phyloP scores from a whole-genome alignment of 2,113 vertebrate genomes.

The Mesocricetus auratus region DNA sequence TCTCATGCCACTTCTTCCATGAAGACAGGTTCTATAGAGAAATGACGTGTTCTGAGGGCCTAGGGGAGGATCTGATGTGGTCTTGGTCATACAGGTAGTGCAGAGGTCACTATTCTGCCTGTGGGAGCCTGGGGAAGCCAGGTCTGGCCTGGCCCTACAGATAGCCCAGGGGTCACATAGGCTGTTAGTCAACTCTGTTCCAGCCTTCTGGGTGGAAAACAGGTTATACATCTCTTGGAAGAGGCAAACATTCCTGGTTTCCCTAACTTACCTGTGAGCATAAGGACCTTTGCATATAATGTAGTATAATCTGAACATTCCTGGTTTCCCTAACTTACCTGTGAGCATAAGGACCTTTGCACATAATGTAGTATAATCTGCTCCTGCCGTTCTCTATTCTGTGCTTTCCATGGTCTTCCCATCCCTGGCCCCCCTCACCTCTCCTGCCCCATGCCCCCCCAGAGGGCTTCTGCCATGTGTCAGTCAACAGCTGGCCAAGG shows the following conservation, averaged over 20 bases:
- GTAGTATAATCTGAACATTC: not conserved
- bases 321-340: not conserved
- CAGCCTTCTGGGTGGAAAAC: not conserved
- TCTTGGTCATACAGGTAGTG: not conserved
- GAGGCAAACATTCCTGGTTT: not conserved
- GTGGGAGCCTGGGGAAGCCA: not conserved
- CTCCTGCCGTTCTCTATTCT: not conserved
- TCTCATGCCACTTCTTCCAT: not conserved
- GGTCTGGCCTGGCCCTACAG: not conserved
- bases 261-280: not conserved
- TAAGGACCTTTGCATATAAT: not conserved
- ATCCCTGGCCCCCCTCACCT: accelerated
- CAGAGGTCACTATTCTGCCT: not conserved
- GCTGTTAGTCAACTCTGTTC: not conserved
- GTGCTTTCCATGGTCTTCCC: not conserved
- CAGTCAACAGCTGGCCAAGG: not conserved
- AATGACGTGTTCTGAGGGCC: not conserved
- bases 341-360: not conserved
- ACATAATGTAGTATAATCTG: not conserved
- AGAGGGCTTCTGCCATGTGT: not conserved
- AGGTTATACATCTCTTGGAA: not conserved
- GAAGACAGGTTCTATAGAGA: not conserved
- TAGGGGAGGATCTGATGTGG: not conserved
- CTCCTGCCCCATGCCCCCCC: accelerated
- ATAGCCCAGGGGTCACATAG: not conserved